A percentile compares a stretch with the other conserved stretches of the same genome.
Conservation (phyloP, 1,140 invertebrate genomes). For the Archivesica marissinica region DNA sequence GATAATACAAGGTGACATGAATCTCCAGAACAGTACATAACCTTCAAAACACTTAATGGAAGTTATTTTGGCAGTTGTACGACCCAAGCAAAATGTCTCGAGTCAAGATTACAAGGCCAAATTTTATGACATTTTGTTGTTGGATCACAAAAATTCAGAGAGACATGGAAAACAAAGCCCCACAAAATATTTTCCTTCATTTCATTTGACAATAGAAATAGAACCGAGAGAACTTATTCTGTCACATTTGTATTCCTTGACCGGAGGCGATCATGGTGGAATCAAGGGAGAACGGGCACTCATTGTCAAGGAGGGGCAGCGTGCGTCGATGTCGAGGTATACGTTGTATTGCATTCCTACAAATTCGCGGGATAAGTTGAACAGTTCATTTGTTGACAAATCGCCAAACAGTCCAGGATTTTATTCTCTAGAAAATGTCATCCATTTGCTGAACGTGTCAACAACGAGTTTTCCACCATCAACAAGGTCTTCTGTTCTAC, state of each 20-base stretch:
- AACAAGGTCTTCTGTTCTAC: conserved; percentile 43
- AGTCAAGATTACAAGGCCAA: conserved; percentile 52
- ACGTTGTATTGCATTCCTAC: conserved; percentile 56
- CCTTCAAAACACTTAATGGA: conserved; percentile 20
- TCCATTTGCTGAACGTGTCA: conserved; percentile 19
- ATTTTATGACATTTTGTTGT: conserved; percentile 55
- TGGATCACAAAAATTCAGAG: conserved; percentile 59
- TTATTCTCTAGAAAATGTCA: conserved; percentile 45
- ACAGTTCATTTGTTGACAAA: conserved; percentile 54
- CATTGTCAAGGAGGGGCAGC: conserved; percentile 29
- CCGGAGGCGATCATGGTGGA: conserved; percentile 58
- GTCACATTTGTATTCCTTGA: conserved; percentile 51
- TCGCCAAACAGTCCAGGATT: conserved; percentile 53
- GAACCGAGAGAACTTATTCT: conserved; percentile 63
- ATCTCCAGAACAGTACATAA: background rate
- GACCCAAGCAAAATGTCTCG: conserved; percentile 54
- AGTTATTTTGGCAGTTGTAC: conserved; percentile 44
- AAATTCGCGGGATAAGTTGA: conserved; percentile 51
- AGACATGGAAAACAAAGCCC: conserved; percentile 47
- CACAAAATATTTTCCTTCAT: conserved; percentile 48
- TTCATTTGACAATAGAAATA: conserved; percentile 16
- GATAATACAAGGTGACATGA: background rate
- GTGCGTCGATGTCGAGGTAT: conserved; percentile 37
- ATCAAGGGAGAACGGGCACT: conserved; percentile 59
- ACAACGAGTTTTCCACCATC: conserved; percentile 46